phyloP scores from a whole-genome alignment of 2,888 invertebrate genomes.

The Rugalucina vietnamica region DNA sequence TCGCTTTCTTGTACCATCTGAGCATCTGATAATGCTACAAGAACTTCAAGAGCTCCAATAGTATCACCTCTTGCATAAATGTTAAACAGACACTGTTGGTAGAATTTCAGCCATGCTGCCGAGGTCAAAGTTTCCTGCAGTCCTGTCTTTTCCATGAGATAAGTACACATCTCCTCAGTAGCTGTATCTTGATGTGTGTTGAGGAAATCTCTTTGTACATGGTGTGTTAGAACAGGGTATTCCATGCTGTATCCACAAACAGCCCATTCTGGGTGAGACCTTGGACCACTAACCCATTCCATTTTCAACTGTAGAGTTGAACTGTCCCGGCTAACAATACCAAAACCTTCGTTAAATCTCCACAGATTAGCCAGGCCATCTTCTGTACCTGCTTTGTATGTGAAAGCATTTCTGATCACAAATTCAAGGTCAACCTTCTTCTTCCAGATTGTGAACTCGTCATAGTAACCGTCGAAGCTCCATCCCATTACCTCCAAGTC shows the following conservation, averaged over 20 bases:
- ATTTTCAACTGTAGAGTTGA: slow-evolving; percentile 21
- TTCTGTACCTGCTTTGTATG: slow-evolving; percentile 12
- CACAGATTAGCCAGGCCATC: slow-evolving; percentile 61
- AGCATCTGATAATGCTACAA: slow-evolving; percentile 33
- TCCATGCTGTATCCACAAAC: slow-evolving; percentile 50
- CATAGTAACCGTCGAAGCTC: slow-evolving; percentile 64
- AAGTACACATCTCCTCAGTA: too few relatives aligned
- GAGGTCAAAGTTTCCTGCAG: too few relatives aligned
- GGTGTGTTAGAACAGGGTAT: too few relatives aligned
- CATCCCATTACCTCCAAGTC: slow-evolving; percentile 44
- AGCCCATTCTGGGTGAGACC: slow-evolving; percentile 62
- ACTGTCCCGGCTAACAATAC: slow-evolving; percentile 44
- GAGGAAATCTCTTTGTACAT: too few relatives aligned
- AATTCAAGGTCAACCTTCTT: slow-evolving; percentile 43
- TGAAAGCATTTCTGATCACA: slow-evolving; percentile 59
- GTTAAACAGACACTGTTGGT: slow-evolving; percentile 50
- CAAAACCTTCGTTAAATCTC: slow-evolving; percentile 66
- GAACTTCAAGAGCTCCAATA: slow-evolving; percentile 45
- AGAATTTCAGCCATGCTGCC: too few relatives aligned
- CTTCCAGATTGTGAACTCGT: slow-evolving; percentile 72
- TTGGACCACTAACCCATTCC: slow-evolving; percentile 43
- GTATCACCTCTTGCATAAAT: not conserved
- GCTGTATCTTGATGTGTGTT: not conserved
- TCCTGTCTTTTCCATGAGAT: too few relatives aligned
- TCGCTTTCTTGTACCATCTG: too few relatives aligned